Evolutionary conservation across 2,888 invertebrate genomes (phyloP).

Genomic region (Polietes domitor): DNA sequence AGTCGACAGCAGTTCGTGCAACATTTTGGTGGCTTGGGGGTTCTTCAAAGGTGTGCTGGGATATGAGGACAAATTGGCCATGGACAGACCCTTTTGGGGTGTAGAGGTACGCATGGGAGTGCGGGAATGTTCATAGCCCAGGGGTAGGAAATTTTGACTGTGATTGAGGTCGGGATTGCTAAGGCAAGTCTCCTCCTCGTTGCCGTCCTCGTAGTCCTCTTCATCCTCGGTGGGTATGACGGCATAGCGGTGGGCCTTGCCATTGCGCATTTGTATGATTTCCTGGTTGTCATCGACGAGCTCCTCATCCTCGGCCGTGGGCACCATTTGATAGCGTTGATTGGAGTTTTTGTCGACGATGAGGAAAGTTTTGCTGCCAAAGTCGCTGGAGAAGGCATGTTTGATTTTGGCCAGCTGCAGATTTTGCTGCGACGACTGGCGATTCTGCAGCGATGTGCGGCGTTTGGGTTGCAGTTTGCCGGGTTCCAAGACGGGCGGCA

Average conservation of each 20-base stretch:
- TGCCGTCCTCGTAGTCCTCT: constrained; percentile 78
- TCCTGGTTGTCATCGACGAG: constrained; percentile 81
- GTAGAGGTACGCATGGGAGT: constrained; percentile 77
- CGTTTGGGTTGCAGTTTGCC: constrained; percentile 67
- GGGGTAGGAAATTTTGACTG: constrained; percentile 71
- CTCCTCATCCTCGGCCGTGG: constrained; percentile 84
- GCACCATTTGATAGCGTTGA: constrained; percentile 85
- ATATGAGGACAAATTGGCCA: constrained; percentile 69
- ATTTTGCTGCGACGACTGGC: constrained; percentile 52
- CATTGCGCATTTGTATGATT: constrained; percentile 81
- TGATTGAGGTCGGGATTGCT: constrained; percentile 81
- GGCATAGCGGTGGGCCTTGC: constrained; percentile 82
- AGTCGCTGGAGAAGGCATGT: constrained; percentile 80
- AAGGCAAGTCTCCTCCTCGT: constrained; percentile 80
- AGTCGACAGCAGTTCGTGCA: constrained; percentile 88
- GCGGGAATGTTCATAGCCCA: constrained; percentile 66
- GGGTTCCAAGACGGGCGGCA: constrained; percentile 74
- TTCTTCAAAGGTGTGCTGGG: constrained; percentile 83
- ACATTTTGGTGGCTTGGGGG: constrained; percentile 87
- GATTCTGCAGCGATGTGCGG: constrained; percentile 40
- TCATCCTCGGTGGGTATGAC: constrained; percentile 83
- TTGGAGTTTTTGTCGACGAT: constrained; percentile 82
- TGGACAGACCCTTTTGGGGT: constrained; percentile 74
- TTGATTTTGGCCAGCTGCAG: constrained; percentile 73
- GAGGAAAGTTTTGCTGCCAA: constrained; percentile 79